Base-by-base conservation (phyloP, 2,113 vertebrate species). In the Copsychus sechellarum region DNA sequence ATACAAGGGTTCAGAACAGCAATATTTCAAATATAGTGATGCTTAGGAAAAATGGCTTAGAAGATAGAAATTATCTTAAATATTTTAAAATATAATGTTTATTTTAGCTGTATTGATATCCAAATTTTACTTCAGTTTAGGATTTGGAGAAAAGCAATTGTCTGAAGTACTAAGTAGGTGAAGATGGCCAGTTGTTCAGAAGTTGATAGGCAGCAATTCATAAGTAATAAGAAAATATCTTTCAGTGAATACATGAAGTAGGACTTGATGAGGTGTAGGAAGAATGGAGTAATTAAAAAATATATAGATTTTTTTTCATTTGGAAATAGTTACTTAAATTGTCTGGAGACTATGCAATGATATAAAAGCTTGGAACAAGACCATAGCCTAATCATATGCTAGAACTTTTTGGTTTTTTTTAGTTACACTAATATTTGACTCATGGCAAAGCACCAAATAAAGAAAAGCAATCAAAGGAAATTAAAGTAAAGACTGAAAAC, bases 381-480 rank as follows among this genome's bases (percentile, higher is more conserved):
- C 12, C 17, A 11, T 15, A 60, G 6, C 25, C 16, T 79, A 78
- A 87, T 36, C 11, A 50, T 20, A 40, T 16, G 18, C 7, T 31
- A 61, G 3, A 10, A 15, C 5, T 53, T 85, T 40, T 64, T 36
- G 25, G 25, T 45, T 56, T 66, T 36, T 36, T 57, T 18, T 3
- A 6, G 7, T 84, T 87, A 36, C 31, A 88, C 54, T 94, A 91
- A 65, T 74, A 87, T 70, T 23, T 96, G 42, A 40, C 36, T 72
- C 42, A 12, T 65, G 54, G 29, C 42, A 73, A 91, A 33, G 8
- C 45, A 93, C 17, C 29, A 81, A 48, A 38, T 42, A 78, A 60
- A 78, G 25, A 70, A 93, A 93, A 92, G 19, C 8, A 70, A 72
- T 56, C 61, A 87, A 94, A 96, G 54, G 42, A 93, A 78, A 18